A percentile compares a stretch with the other conserved stretches of the same genome.
phyloP scores from a whole-genome alignment of 2,797 vertebrate species.

The Margarornis squamiger region DNA sequence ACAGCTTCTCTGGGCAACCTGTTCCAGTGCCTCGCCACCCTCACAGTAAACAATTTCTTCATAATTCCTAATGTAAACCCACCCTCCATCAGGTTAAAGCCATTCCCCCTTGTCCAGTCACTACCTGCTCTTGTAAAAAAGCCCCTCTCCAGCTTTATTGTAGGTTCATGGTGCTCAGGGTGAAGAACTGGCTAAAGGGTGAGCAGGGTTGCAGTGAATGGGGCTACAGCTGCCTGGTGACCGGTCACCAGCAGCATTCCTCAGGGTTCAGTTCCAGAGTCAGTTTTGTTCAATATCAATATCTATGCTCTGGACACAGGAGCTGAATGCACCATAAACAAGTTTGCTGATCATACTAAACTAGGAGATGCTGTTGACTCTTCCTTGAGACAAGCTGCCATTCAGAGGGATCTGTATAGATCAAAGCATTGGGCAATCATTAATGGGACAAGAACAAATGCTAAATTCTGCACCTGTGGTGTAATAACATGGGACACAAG shows the following conservation, averaged over 20 bases:
- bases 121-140: background rate
- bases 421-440: background rate
- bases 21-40: background rate
- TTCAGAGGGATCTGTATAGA: background rate
- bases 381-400: background rate
- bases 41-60: background rate
- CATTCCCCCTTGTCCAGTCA: background rate
- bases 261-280: background rate
- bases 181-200: background rate
- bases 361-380: background rate
- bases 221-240: background rate
- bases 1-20: background rate
- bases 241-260: background rate
- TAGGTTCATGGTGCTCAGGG: background rate
- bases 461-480: fast-evolving
- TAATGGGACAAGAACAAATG: background rate
- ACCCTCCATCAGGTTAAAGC: background rate
- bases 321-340: background rate
- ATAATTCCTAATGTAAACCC: background rate
- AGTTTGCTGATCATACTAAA: background rate
- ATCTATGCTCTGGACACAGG: no score
- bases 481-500: background rate
- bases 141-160: background rate
- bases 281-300: background rate
- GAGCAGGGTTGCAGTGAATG: background rate